Conservation (phyloP, 2,888 invertebrate species). For the Petrolisthes manimaculis region DNA sequence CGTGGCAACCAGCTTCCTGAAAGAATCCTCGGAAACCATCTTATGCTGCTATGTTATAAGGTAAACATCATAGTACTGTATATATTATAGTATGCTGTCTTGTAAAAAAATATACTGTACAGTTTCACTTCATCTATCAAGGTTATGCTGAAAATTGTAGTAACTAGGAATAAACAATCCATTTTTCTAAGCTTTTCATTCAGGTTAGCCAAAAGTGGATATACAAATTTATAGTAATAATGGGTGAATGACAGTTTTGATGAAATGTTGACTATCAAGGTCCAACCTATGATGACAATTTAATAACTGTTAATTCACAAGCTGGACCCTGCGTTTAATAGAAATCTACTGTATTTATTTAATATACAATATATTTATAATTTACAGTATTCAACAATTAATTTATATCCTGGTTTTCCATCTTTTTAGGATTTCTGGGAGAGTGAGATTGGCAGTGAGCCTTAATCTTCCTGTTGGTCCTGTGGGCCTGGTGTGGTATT, state of each 20-base stretch:
- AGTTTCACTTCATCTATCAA: background rate
- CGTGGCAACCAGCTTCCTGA: slow-evolving; percentile 48
- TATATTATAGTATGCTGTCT: background rate
- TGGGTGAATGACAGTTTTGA: no score
- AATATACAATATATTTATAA: no score
- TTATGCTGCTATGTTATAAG: slow-evolving; percentile 55
- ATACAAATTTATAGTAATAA: no score
- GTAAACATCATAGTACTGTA: background rate
- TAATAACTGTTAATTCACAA: no score
- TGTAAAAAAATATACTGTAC: no score
- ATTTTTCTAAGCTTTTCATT: background rate
- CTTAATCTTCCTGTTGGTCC: slow-evolving; percentile 48
- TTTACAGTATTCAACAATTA: no score
- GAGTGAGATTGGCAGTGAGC: slow-evolving; percentile 41
- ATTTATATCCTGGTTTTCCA: background rate
- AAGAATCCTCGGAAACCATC: slow-evolving; percentile 33
- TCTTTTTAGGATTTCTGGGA: slow-evolving; percentile 24
- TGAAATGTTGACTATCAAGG: no score
- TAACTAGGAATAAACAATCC: background rate
- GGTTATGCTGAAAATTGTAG: background rate
- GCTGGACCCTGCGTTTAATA: no score
- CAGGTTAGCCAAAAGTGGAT: no score
- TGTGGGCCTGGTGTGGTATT: slow-evolving; percentile 56
- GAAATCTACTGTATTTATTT: no score
- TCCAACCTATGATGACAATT: no score